Conservation (phyloP, 2,888 invertebrate genomes). For the Papilio demoleus region DNA sequence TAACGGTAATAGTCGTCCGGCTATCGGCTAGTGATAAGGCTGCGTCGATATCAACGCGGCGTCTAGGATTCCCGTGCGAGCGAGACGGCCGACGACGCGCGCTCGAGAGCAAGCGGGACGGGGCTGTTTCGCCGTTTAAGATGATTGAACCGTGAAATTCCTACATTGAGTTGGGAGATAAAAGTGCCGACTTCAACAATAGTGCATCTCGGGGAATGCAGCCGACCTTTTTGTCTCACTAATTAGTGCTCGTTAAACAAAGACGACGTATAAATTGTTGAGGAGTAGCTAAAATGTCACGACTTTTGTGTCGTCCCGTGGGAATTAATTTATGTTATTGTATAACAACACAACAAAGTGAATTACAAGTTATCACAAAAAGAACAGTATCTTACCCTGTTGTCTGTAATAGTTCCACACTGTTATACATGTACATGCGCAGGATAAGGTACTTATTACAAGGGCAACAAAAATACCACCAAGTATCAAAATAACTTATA, state of each 20-base stretch:
- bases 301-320: conserved; percentile 27
- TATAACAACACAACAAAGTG: conserved; percentile 26
- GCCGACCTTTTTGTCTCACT: conserved; percentile 23
- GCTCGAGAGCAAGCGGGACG: conserved; percentile 55
- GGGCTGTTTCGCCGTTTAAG: conserved; percentile 64
- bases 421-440: too few relatives aligned
- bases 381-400: background rate
- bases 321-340: conserved; percentile 30
- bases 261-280: conserved; percentile 17
- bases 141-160: conserved; percentile 79
- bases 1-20: conserved; percentile 58
- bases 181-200: conserved; percentile 73
- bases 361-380: conserved; percentile 5
- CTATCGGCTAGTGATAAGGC: conserved; percentile 68
- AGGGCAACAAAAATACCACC: background rate
- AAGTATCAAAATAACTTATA: background rate
- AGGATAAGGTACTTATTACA: background rate
- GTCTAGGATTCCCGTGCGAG: conserved; percentile 75
- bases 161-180: conserved; percentile 74
- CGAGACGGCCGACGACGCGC: conserved; percentile 52
- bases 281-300: background rate
- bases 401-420: conserved; percentile 10
- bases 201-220: conserved; percentile 49
- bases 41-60: conserved; percentile 81
- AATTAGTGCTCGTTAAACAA: conserved; percentile 16